Base-by-base conservation (phyloP, 2,888 invertebrate genomes). In the Phalera bucephala region DNA sequence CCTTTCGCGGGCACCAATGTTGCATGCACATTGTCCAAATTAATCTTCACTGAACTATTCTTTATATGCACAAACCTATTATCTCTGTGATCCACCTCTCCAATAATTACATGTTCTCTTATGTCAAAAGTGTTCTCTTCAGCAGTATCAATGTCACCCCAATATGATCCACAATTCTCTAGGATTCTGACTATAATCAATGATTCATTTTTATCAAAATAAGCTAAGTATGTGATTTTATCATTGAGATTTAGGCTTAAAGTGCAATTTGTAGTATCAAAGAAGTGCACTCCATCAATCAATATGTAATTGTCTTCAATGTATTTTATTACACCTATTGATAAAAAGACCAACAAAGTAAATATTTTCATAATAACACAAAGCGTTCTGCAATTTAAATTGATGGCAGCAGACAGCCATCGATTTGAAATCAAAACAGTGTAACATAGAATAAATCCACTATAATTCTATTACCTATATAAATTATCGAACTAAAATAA, bases 1-100 rank as follows among this genome's bases (percentile, higher is more conserved):
- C 95, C 95, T 45, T 91, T 80, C 10, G 92, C 75, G 1, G 95
- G 95, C 23, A 94, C 72, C 70, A 95, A 94, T 32, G 91, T 91
- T 1, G 92, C 90, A 48, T 86, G 77, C 0, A 94, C 90, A 30
- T 88, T 73, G 64, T 95, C 93, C 31, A 95, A 78, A 63, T 91
- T 89, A 31, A 95, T 82, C 35, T 75, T 84, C n/a, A 93, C 63
- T 36, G 92, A 84, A 53, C 80, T 85, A 7, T 92, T 91, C 33
- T 91, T 91, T 0, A 94, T 84, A 30, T 64, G 69, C 1, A 90
- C 79, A 39, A 58, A 39, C 2, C 88, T 68, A n/a, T 81, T 76
- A 20, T 73, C 47, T 52, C 82, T 72, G 25, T 57, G 44, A 13
- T 64, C 63, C 14, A 87, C 82, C 66, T 80, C 69, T 5, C 82